phyloP scores from a whole-genome alignment of 2,113 vertebrate genomes.

The Elanus axillaris region DNA sequence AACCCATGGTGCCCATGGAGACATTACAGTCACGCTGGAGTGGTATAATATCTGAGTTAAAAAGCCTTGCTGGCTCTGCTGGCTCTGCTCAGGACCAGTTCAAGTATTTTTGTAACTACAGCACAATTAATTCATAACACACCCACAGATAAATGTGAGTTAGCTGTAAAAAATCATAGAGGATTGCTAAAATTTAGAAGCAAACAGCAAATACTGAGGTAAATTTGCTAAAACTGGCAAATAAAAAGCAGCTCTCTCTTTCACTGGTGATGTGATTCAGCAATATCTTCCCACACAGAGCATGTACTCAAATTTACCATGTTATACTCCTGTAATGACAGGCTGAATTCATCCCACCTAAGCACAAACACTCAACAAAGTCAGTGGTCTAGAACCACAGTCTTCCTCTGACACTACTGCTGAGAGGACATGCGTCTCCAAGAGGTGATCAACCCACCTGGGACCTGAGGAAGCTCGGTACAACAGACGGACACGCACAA shows the following conservation, averaged over 20 bases:
- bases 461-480: background rate
- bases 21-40: background rate
- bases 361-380: background rate
- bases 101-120: background rate
- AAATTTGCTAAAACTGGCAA: background rate
- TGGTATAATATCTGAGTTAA: background rate
- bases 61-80: background rate
- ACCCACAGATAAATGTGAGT: background rate
- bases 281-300: background rate
- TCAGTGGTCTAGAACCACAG: background rate
- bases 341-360: background rate
- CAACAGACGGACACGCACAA: background rate
- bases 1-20: background rate
- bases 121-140: background rate
- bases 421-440: background rate
- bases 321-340: background rate
- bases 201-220: background rate
- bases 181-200: background rate
- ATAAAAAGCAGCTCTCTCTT: background rate
- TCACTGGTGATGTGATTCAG: background rate
- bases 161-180: background rate
- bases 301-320: background rate
- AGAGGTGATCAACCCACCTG: rapidly evolving
- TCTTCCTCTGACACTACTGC: background rate
- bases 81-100: background rate